Base-by-base conservation (phyloP, 2,888 invertebrate species). In the Tiphia femorata region DNA sequence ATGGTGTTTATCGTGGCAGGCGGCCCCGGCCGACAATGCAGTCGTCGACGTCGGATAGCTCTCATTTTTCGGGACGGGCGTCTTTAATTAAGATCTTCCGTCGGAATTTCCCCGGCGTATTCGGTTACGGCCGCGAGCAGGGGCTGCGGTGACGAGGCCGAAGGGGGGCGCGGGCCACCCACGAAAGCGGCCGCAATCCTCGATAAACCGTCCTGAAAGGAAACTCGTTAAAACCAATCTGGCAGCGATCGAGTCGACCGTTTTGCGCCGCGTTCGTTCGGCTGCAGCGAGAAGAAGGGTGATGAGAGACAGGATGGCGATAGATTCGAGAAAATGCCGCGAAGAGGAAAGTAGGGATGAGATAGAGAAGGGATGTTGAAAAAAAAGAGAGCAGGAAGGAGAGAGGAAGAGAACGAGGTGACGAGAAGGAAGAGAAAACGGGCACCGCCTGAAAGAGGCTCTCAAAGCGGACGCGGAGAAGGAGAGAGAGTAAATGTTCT, bases 201-300 rank as follows among this genome's bases (percentile, higher is more conserved):
- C 64, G 67, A 72, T 72, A 72, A 72, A 72, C 72, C 72, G 57
- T 46, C 54, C 42, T 72, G 65, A 72, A 72, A 67, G 63, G 67
- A 70, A 72, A 72, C 72, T 72, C 72, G 70, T 72, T 72, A 70
- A 72, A 70, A 65, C 60, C 63, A 70, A 67, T 67, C 65, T 59
- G 58, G 49, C 54, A 20, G 42, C 56, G 64, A 69, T 69, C 69
- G 54, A 59, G 53, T 64, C 58, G 62, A 60, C 60, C 56, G 62
- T 57, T 62, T 68, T 54, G 58, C 64, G 47, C 64, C 49, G n/a
- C n/a, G n/a, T n/a, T n/a, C n/a, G 42, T 47, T 55, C 58, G 46
- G 37, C 47, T 61, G 58, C 35, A 30, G 55, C 21, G 41, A 25
- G 35, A n/a, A 41, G 42, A 37, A 30, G 16, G 41, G 43, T 40